Evolutionary conservation across 2,113 vertebrate species (phyloP), one percentile per base, ranked within the genome.

Genomic region (Cinclus mexicanus): DNA sequence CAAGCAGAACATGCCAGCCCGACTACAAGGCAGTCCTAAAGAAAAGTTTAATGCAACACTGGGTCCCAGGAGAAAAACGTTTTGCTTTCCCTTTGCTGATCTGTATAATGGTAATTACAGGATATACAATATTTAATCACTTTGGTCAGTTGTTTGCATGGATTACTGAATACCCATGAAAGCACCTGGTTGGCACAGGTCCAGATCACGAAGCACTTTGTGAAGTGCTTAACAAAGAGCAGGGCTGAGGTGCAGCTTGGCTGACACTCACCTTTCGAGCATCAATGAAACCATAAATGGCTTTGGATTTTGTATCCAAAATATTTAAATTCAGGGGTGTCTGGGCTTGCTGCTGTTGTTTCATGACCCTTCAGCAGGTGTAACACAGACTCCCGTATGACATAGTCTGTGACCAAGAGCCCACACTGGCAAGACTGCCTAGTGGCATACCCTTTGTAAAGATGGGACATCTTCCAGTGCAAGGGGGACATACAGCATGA

Each of bases 51-150:
- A 85, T 41, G 33, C 11, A 67, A 44, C 50, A 47, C 4, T 53
- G 15, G 0, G 9, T 2, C 2, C 1, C 0, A 4, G 9, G 7
- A 42, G 6, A 8, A 78, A 71, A 55, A 82, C 0, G 0, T 63
- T 84, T n/a, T 46, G 49, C 63, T 76, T 85, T 79, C 11, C 53
- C n/a, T 11, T 57, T 84, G 31, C 37, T 65, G n/a, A 60, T 64
- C 49, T 79, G 24, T 71, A 22, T 13, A 49, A 41, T 10, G 9
- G 31, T 18, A 57, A 78, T 53, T 11, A 79, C 2, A 14, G 20
- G n/a, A 75, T 42, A 52, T 13, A 56, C 6, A 64, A 12, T 13
- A 46, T 52, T 75, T 61, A 89, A 87, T 8, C 55, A 65, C 8
- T 74, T 83, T 86, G 29, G 52, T 92, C 59, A 95, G 59, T 41